Evolutionary conservation across 2,888 invertebrate species (phyloP), one percentile per base, ranked within the genome.

Genomic region (Troides helena): DNA sequence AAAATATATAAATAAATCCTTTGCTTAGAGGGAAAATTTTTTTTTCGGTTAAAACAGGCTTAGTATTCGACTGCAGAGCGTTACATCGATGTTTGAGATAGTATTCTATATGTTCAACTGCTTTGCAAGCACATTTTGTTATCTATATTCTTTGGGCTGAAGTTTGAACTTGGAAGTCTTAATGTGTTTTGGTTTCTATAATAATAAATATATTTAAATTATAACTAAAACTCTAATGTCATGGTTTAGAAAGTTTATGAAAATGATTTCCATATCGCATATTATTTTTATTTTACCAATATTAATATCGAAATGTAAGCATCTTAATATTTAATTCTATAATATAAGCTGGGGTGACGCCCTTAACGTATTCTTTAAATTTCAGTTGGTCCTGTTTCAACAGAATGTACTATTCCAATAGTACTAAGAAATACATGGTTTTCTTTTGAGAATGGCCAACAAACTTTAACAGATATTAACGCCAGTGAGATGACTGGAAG

Each of bases 381-480:
- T 88, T 71, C 81, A 92, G 91, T 85, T 69, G 76, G 81, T 58
- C 76, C 78, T 69, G 83, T 85, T 74, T 80, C 83, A 70, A 82
- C 86, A 1, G 93, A 93, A 71, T 97, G 97, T 84, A 93, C 94
- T 39, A 96, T 98, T 81, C 98, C 98, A 43, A 82, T 94, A 73
- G 95, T 97, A 62, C 86, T 98, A 64, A 94, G 97, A 78, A 98
- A 98, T 71, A 94, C 96, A 50, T 98, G 98, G 98, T 98, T 97
- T 88, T 98, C 97, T 3, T 96, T 97, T 94, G 98, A 98, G 93
- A 95, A 95, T 90, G 97, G 97, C 14, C 93, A 94, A 78, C 97
- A 97, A 78, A 97, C 97, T 0, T 93, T 95, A 62, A 98, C 97
- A 0, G 96, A 96, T 81, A 95, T 98, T 67, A 96, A 98, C 88